Conservation (phyloP, 1,140 invertebrate species). For the Ladona fulva region DNA sequence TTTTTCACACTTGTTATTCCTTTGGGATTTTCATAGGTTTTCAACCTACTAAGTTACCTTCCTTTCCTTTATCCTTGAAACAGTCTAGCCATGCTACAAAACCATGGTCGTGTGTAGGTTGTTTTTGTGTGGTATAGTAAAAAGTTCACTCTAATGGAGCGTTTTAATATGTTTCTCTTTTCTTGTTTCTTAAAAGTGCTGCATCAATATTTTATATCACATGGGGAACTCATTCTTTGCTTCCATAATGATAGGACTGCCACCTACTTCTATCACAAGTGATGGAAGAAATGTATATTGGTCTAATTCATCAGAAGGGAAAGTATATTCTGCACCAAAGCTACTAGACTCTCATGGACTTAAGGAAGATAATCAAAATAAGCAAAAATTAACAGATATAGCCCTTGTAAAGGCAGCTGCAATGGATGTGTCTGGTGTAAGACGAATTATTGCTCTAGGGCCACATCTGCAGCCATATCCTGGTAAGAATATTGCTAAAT, state of each 20-base stretch:
- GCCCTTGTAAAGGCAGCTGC: background rate
- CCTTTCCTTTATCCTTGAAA: too few relatives aligned
- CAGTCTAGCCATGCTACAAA: too few relatives aligned
- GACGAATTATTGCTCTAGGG: slow-evolving; percentile 58
- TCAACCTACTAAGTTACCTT: too few relatives aligned
- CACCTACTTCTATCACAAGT: slow-evolving; percentile 49
- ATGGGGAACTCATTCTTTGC: too few relatives aligned
- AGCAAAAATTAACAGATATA: background rate
- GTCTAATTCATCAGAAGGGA: slow-evolving; percentile 43
- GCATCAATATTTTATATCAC: too few relatives aligned
- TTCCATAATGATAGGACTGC: slow-evolving; percentile 33
- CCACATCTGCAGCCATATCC: slow-evolving; percentile 68
- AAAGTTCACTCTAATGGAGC: too few relatives aligned
- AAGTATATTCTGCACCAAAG: slow-evolving; percentile 56
- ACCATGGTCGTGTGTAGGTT: too few relatives aligned
- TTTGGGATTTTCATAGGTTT: too few relatives aligned
- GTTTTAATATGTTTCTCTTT: background rate
- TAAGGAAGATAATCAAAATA: background rate
- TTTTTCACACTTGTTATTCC: too few relatives aligned
- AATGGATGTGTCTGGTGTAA: slow-evolving; percentile 24
- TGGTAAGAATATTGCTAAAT: slow-evolving; percentile 25
- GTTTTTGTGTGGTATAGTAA: too few relatives aligned
- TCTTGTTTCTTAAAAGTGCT: too few relatives aligned
- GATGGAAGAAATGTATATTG: slow-evolving; percentile 61
- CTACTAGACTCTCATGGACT: slow-evolving; percentile 15